These are phyloP conservation scores for Erebia aethiops DNA, from an alignment of 2,888 invertebrate genomes.

Conservation along the genomic window DNA sequence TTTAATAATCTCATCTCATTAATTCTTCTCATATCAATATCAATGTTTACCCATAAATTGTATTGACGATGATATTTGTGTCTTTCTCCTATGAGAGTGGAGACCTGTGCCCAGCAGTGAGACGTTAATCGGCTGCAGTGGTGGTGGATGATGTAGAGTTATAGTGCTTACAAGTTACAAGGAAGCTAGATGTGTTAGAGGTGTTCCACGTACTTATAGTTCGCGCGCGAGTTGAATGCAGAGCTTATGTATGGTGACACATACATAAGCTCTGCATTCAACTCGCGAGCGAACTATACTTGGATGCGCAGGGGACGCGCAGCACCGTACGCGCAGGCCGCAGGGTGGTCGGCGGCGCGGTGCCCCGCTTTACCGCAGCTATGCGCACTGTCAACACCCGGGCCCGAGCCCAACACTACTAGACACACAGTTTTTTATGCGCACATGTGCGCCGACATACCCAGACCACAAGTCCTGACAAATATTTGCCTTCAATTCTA, in stretches of 20 bases:
- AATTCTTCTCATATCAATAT: too few relatives aligned
- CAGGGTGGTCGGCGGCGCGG: constrained; percentile 68
- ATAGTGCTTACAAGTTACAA: constrained; percentile 23
- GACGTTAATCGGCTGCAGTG: too few relatives aligned
- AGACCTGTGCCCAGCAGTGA: too few relatives aligned
- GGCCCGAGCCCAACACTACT: constrained; percentile 59
- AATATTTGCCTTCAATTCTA: constrained; percentile 80
- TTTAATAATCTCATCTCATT: too few relatives aligned
- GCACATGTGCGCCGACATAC: constrained; percentile 61
- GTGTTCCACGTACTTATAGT: not conserved
- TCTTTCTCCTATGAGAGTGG: too few relatives aligned
- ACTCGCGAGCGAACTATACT: too few relatives aligned
- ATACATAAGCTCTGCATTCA: too few relatives aligned
- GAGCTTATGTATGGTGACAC: too few relatives aligned
- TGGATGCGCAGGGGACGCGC: constrained; percentile 50
- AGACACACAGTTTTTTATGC: constrained; percentile 71
- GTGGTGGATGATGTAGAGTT: constrained; percentile 39
- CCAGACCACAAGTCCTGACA: constrained; percentile 69
- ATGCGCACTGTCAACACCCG: constrained; percentile 78
- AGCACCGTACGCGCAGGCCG: constrained; percentile 70
- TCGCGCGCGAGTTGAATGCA: too few relatives aligned
- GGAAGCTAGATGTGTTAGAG: not conserved
- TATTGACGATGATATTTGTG: not conserved
- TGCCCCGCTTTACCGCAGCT: constrained; percentile 65
- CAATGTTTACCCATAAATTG: not conserved